Evolutionary conservation across 30 jellyfish, hydroid and myxozoan species (phyloP), one percentile per base, ranked within the genome.

Genomic region (Chironex yamaguchii): DNA sequence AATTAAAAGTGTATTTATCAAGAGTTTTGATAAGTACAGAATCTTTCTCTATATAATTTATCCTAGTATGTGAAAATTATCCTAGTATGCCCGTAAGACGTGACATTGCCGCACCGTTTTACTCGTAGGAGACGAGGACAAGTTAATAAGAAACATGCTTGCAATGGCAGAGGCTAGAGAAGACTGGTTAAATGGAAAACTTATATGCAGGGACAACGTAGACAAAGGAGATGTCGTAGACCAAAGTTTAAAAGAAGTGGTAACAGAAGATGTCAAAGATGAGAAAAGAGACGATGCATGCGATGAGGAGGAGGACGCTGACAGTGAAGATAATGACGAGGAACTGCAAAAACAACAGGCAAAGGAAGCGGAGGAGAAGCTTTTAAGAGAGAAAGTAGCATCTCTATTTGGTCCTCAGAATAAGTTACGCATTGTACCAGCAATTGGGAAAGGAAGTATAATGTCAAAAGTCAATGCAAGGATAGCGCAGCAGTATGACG

Each of bases 151-250:
- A 69, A 88, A 92, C 25, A 88, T 88, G 96, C 83, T 88, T 12
- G 96, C 96, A 17, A 33, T 88, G 4, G 69, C 85, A 17, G 89
- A 51, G 12, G 96, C 96, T 36, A 88, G 79, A 50, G 82, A 63
- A 3, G 96, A 88, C 70, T 88, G 96, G 96, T 34, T 49, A 50
- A 48, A 88, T 13, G 96, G 96, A 17, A 74, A 29, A 14, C 91
- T 52, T 1, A 62, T 66, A 42, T 32, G 49, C 0, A 69, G 89
- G 95, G 27, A 42, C 17, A 17, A 42, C 17, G 9, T 42, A 42
- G 58, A 42, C 58, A 17, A 42, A 42, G 17, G 13, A 42, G 58
- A 42, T 6, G 58, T 17, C 58, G 9, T 6, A 9, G 17, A 42
- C 12, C 22, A 67, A 12, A 22, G 29, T 4, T 9, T 20, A 3